Conservation (phyloP, 2,113 vertebrate genomes). For the Sinosuthora webbiana region DNA sequence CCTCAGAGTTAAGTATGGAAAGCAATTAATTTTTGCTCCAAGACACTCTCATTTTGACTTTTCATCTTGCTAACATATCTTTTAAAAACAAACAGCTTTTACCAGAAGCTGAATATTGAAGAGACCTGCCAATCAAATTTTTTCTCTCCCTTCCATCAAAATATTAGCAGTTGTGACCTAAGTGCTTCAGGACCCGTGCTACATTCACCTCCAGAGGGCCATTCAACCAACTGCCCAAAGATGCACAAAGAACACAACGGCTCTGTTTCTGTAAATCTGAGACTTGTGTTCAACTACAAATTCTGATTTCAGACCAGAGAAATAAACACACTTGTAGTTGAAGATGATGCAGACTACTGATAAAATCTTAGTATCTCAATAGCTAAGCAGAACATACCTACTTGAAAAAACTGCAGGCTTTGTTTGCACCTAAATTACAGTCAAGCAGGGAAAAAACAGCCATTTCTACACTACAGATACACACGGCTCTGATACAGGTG, state of each 20-base stretch:
- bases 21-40: neutral
- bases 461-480: neutral
- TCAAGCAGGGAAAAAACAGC: neutral
- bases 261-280: neutral
- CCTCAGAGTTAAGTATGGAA: neutral
- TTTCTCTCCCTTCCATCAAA: neutral
- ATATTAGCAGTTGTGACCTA: neutral
- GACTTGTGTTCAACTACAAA: neutral
- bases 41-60: neutral
- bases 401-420: neutral
- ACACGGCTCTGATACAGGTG: fast-evolving
- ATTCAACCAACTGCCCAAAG: neutral
- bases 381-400: neutral
- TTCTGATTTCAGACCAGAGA: neutral
- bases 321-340: neutral
- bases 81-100: neutral
- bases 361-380: neutral
- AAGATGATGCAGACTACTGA: neutral
- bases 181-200: neutral
- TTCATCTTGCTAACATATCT: neutral
- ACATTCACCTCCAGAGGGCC: neutral
- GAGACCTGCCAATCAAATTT: neutral
- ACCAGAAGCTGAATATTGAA: neutral
- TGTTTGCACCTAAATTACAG: neutral
- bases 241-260: fast-evolving